Evolutionary conservation across 2,888 invertebrate species (phyloP).

Genomic region (Ormyrus rosae): DNA sequence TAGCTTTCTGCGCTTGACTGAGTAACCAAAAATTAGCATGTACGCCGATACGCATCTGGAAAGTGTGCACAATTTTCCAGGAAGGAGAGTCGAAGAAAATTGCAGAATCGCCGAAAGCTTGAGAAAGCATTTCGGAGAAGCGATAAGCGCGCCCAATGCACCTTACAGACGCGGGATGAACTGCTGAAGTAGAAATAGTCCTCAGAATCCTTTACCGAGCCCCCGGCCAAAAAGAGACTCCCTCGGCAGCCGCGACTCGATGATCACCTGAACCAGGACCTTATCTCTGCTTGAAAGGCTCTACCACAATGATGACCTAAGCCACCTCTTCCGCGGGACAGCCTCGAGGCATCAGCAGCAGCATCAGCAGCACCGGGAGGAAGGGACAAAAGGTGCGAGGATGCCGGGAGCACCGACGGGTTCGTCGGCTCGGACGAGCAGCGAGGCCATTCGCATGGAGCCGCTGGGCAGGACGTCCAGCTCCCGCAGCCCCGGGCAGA

Average conservation of each 20-base stretch:
- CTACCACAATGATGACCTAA: no score
- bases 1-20: constrained; percentile 16
- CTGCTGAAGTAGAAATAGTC: no score
- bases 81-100: neutral
- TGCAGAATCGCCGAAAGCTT: no score
- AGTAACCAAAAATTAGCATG: neutral
- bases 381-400: neutral
- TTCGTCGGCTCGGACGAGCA: constrained; percentile 64
- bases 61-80: neutral
- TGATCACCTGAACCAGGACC: no score
- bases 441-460: constrained; percentile 73
- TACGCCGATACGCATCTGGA: neutral
- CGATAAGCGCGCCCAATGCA: no score
- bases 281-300: no score
- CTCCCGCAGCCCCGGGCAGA: constrained; percentile 70
- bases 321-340: neutral
- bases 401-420: constrained; percentile 60
- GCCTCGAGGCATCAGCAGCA: neutral
- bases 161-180: no score
- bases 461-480: constrained; percentile 71
- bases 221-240: no score
- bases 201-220: no score
- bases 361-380: neutral
- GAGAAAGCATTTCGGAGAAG: no score
- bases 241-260: no score